Conservation (phyloP, 1,140 invertebrate genomes). For the Oedothorax gibbosus region DNA sequence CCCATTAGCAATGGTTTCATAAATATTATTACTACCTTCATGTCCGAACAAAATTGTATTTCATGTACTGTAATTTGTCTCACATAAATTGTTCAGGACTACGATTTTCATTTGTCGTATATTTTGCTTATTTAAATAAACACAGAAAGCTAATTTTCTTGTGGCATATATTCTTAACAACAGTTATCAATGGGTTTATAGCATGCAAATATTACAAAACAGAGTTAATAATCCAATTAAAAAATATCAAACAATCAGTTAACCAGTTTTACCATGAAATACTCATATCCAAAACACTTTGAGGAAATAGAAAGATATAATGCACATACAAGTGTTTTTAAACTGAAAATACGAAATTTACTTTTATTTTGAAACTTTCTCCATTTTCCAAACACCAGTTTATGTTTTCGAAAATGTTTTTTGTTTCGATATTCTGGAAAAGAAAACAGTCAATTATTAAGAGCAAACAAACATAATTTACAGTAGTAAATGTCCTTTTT, state of each 20-base stretch:
- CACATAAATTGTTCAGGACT: too few species aligned
- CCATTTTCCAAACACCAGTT: slow-evolving; percentile 55
- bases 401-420: slow-evolving; percentile 49
- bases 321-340: background rate
- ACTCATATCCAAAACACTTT: background rate
- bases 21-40: too few species aligned
- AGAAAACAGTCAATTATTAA: background rate
- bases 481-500: background rate
- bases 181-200: too few species aligned
- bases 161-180: too few species aligned
- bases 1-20: too few species aligned
- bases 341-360: background rate
- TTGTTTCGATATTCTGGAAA: slow-evolving; percentile 48
- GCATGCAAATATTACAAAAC: too few species aligned
- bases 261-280: background rate
- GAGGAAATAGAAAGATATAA: background rate
- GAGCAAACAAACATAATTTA: background rate
- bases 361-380: slow-evolving; percentile 46
- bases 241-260: background rate
- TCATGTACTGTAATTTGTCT: too few species aligned
- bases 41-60: too few species aligned
- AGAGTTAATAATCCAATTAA: background rate
- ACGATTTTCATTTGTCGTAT: too few species aligned
- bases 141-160: too few species aligned
- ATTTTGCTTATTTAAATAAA: too few species aligned